Conservation (phyloP, 2,888 invertebrate species). For the Epicampocera succincta region DNA sequence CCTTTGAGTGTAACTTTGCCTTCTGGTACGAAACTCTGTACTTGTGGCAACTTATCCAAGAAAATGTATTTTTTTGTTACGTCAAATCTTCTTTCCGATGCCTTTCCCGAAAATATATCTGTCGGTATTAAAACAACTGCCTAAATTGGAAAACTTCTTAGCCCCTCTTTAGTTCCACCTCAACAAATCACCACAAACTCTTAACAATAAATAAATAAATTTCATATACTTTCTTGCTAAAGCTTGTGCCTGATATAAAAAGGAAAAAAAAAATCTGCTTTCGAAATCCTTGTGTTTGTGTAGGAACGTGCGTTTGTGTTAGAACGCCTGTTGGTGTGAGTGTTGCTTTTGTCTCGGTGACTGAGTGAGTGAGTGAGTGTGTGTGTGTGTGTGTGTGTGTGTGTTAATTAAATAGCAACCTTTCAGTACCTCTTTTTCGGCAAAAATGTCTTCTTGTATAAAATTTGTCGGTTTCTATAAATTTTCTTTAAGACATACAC, state of each 20-base stretch:
- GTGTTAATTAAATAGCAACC: slow-evolving; percentile 69
- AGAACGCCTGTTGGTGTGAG: background rate
- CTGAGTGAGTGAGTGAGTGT: no score
- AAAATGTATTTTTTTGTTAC: slow-evolving; percentile 50
- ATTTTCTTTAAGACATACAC: slow-evolving; percentile 41
- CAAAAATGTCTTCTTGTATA: slow-evolving; percentile 56
- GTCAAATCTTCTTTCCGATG: slow-evolving; percentile 29
- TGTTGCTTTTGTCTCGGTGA: slow-evolving; percentile 24
- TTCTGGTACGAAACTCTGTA: background rate
- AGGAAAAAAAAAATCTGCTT: slow-evolving; percentile 2
- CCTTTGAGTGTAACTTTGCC: background rate
- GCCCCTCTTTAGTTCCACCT: no score
- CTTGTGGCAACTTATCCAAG: slow-evolving; percentile 20
- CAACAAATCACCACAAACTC: background rate
- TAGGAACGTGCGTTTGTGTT: background rate
- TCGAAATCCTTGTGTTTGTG: slow-evolving; percentile 27
- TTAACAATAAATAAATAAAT: slow-evolving; percentile 43
- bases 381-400: slow-evolving; percentile 45
- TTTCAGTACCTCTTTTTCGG: slow-evolving; percentile 70
- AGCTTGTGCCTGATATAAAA: slow-evolving; percentile 9
- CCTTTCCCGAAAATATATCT: background rate
- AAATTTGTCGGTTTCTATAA: slow-evolving; percentile 52
- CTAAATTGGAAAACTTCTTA: background rate
- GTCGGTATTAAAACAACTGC: slow-evolving; percentile 17
- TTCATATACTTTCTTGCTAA: slow-evolving; percentile 50